Percentiles rank a stretch among this genome's conserved stretches.
Conservation (phyloP, 2,113 vertebrate species). For the Ginglymostoma cirratum region DNA sequence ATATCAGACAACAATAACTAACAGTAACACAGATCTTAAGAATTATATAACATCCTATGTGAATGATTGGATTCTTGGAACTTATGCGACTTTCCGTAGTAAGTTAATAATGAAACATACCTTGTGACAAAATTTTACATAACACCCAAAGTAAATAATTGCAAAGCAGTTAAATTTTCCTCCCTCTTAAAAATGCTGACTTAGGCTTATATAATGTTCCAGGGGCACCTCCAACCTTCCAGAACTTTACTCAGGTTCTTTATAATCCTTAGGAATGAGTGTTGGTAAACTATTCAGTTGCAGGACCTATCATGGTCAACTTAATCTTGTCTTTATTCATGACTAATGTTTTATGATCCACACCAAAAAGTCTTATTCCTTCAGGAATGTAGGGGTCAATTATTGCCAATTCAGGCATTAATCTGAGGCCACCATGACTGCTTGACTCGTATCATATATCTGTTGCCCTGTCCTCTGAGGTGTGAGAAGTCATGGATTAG, state of each 20-base stretch:
- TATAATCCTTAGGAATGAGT: not conserved
- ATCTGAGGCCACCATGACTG: not conserved
- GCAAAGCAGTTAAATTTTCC: not conserved
- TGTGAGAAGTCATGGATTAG: no score
- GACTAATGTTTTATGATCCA: not conserved
- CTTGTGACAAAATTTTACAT: not conserved
- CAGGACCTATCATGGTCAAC: not conserved
- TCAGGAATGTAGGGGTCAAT: not conserved
- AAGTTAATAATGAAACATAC: not conserved
- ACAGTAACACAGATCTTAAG: not conserved
- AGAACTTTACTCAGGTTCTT: not conserved
- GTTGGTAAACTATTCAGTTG: not conserved
- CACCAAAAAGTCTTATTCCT: not conserved
- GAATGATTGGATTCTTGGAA: no score
- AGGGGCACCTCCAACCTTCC: not conserved
- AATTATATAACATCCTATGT: not conserved
- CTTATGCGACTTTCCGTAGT: not conserved
- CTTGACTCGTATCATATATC: not conserved
- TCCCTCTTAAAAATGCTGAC: not conserved
- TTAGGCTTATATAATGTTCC: not conserved
- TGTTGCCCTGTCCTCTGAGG: no score
- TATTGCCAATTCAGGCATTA: not conserved
- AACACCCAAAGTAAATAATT: not conserved
- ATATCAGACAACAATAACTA: not conserved
- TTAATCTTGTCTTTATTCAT: not conserved